phyloP scores from a whole-genome alignment of 1,140 invertebrate species.

The Nebria ingens region DNA sequence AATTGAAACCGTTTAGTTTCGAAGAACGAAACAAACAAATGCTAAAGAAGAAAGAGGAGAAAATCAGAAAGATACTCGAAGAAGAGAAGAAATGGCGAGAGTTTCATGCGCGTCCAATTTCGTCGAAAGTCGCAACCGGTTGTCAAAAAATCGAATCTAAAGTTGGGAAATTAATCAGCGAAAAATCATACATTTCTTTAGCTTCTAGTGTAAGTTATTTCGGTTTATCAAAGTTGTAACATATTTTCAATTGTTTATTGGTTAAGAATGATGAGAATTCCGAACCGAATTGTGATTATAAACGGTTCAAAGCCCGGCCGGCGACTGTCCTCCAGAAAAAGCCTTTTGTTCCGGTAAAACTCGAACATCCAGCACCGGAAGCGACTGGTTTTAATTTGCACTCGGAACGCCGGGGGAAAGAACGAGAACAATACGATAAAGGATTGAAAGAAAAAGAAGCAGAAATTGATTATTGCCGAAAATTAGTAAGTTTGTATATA shows the following conservation, averaged over 20 bases:
- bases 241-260: too few relatives aligned
- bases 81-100: constrained; percentile 33
- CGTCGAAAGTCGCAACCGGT: constrained; percentile 22
- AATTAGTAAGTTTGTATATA: background rate
- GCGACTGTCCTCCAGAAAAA: constrained; percentile 37
- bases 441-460: constrained; percentile 32
- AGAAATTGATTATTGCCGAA: constrained; percentile 26
- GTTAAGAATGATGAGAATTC: constrained; percentile 18
- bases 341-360: constrained; percentile 39
- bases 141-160: background rate
- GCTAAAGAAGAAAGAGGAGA: constrained; percentile 35
- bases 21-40: constrained; percentile 37
- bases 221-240: too few relatives aligned
- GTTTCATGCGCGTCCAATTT: constrained; percentile 36
- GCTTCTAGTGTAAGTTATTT: too few relatives aligned
- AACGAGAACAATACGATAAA: constrained; percentile 37
- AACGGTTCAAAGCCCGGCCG: constrained; percentile 37
- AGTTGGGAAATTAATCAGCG: background rate
- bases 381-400: constrained; percentile 35
- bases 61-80: constrained; percentile 37
- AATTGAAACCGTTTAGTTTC: constrained; percentile 41
- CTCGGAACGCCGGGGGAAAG: constrained; percentile 36
- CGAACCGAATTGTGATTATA: constrained; percentile 19
- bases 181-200: background rate
- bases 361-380: constrained; percentile 17